Evolutionary conservation across 1,140 invertebrate genomes (phyloP).

Genomic region (Atta texana): DNA sequence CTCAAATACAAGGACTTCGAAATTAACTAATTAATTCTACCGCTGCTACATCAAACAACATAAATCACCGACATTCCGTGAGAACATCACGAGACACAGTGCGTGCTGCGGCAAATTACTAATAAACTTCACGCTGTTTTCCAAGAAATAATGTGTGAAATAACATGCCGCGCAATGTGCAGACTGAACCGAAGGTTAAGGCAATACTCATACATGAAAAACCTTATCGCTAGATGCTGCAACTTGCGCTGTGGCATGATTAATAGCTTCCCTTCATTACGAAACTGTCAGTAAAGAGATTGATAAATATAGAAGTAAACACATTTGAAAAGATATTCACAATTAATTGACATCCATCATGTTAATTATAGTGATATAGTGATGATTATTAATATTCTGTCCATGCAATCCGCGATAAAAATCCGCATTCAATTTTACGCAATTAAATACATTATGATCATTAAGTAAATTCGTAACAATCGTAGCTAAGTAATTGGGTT

Average conservation of each 20-base stretch:
- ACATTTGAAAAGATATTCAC: not conserved
- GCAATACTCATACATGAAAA: conserved; percentile 67
- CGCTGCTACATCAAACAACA: conserved; percentile 32
- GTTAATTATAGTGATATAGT: conserved; percentile 21
- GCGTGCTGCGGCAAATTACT: conserved; percentile 4
- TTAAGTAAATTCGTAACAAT: conserved; percentile 32
- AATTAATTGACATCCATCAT: conserved; percentile 8
- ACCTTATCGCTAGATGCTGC: conserved; percentile 67
- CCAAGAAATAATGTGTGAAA: conserved; percentile 24
- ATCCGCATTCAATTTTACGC: conserved; percentile 17
- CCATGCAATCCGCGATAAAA: not conserved
- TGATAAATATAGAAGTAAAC: conserved; percentile 21
- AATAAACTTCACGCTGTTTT: conserved; percentile 23
- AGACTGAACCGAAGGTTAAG: conserved; percentile 3
- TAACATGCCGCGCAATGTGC: not conserved
- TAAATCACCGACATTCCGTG: conserved; percentile 24
- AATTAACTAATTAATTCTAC: conserved; percentile 60
- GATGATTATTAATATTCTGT: not conserved
- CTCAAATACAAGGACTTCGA: conserved; percentile 24
- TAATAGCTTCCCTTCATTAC: conserved; percentile 67
- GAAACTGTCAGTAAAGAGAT: conserved; percentile 65
- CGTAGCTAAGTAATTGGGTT: conserved; percentile 41
- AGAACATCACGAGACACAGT: not conserved
- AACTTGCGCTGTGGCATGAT: conserved; percentile 66
- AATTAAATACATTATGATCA: conserved; percentile 22